Evolutionary conservation across 2,797 vertebrate genomes (phyloP), one percentile per base, ranked within the genome.

Genomic region (Alectoris magna): DNA sequence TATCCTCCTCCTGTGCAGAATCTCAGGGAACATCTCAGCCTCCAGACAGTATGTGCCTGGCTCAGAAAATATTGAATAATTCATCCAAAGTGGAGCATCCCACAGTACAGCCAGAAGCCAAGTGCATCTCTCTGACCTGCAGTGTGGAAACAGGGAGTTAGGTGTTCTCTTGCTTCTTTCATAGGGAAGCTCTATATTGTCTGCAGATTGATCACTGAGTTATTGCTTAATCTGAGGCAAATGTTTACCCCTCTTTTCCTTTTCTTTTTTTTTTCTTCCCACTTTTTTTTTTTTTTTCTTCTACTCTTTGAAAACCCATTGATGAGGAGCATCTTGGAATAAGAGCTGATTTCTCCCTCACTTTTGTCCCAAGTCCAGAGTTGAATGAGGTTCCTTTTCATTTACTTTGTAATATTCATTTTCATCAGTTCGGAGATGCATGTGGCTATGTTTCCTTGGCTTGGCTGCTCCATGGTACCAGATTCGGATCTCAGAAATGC

Each of bases 191-290:
- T 36, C 7, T 6, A 3, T 44, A 16, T 68, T 34, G 34, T 34
- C 34, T 34, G 34, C 34, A 34, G 34, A 34, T 6, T 34, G 34
- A 67, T 56, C 39, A 31, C 31, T 21, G 39, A 14, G 26, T 81
- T 95, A 43, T 55, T 93, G 22, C 86, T 91, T 94, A 93, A 95
- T 63, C 10, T 49, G 31, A 66, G n/a, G 41, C 67, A 62, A 75
- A 56, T 10, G 7, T 81, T 55, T 86, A 29, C 23, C 8, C 87
- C 23, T 58, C 2, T 3, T 16, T 48, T 66, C n/a, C 27, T 55
- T 17, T 55, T n/a, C n/a, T n/a, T 53, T 19, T 31, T 18, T 55
- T 55, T 55, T 56, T 31, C 29, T 26, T 12, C 41, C 44, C 7
- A 19, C 17, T 11, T 16, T 53, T 23, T 23, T 24, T 14, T 49